These are phyloP conservation scores for Rhea pennata DNA, from an alignment of 2,113 vertebrate genomes.

Conservation along the genomic window DNA sequence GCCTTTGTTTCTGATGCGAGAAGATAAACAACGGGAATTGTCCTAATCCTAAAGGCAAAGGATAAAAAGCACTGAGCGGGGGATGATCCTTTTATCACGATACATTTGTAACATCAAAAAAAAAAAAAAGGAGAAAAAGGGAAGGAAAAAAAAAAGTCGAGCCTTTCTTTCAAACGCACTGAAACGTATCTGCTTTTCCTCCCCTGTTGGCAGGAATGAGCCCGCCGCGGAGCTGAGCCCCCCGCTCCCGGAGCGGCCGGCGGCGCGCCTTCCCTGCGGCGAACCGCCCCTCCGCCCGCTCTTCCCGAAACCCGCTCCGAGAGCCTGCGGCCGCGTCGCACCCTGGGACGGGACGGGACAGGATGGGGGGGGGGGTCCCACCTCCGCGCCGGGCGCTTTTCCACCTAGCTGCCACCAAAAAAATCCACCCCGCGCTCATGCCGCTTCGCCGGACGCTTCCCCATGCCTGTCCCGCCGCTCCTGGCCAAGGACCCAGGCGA, in stretches of 20 bases:
- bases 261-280: neutral
- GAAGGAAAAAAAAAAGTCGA: neutral
- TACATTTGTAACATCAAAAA: conserved; percentile 25
- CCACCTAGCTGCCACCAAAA: too few species aligned
- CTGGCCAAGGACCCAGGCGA: neutral
- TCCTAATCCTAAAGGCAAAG: conserved; percentile 66
- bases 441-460: neutral
- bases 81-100: conserved; percentile 54
- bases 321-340: too few species aligned
- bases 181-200: conserved; percentile 63
- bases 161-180: conserved; percentile 32
- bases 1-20: conserved; percentile 67
- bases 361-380: neutral
- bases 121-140: too few species aligned
- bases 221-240: neutral
- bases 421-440: too few species aligned
- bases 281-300: neutral
- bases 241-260: neutral
- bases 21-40: conserved; percentile 67
- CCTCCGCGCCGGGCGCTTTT: neutral
- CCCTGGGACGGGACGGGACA: too few species aligned
- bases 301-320: neutral
- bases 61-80: conserved; percentile 32
- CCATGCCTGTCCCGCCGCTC: neutral
- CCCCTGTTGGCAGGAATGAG: conserved; percentile 63